These are phyloP conservation scores for Sciurus vulgaris DNA, from an alignment of 2,797 vertebrate genomes.

Conservation along the genomic window DNA sequence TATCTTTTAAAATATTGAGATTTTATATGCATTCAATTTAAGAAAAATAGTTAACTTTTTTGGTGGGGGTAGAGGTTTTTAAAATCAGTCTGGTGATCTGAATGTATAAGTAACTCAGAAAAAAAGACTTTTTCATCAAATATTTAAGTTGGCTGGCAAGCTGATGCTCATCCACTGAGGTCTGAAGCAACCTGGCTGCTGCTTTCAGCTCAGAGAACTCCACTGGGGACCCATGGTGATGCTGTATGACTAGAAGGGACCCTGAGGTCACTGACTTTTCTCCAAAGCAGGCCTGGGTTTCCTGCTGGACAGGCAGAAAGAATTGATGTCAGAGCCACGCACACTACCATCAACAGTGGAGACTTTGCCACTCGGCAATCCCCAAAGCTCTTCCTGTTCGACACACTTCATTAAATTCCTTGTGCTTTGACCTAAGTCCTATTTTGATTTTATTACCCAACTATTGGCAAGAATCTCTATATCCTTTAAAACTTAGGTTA, in stretches of 20 bases:
- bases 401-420: neutral
- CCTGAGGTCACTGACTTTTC: neutral
- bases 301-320: neutral
- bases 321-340: neutral
- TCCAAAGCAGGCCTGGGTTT: neutral
- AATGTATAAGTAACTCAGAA: neutral
- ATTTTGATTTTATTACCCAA: neutral
- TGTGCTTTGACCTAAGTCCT: conserved; percentile 12
- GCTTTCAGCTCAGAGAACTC: neutral
- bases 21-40: neutral
- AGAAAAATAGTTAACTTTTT: neutral
- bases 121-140: neutral
- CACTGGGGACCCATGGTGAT: neutral
- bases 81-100: neutral
- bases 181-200: neutral
- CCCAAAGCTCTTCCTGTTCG: neutral
- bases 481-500: conserved; percentile 16
- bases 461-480: neutral
- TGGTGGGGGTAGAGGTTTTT: neutral
- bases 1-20: neutral
- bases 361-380: neutral
- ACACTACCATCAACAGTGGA: fast-evolving
- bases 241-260: neutral
- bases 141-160: neutral
- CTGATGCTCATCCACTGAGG: neutral